Base-by-base conservation (phyloP, 2,888 invertebrate species). In the Autographa gamma region DNA sequence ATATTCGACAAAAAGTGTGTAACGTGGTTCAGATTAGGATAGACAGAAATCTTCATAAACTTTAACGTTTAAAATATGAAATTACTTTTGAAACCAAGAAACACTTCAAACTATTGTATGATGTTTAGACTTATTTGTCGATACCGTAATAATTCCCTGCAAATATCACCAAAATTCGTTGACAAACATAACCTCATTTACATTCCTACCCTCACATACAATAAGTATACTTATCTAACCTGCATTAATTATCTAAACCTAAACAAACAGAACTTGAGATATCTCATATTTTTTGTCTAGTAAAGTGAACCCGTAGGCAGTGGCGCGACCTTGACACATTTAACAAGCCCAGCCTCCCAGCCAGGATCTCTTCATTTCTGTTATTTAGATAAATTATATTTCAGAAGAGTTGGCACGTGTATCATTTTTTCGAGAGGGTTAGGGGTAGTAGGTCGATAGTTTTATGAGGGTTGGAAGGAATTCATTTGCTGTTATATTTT, bases 271-370 rank as follows among this genome's bases (percentile, higher is more conserved):
- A 62, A 60, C 60, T 68, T 69, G 70, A 65, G 61, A 9, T 38
- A 34, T 48, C n/a, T n/a, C 48, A n/a, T 69, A 43, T 60, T 60
- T 74, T 74, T 77, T 38, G 38, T 73, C 60, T 66, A 63, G 66
- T 68, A 74, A 54, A 58, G 32, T 69, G 66, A 67, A 76, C 64
- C 71, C 68, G 68, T 68, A 66, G 60, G 52, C 73, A 68, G 70
- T 56, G 61, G 59, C 52, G 65, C 60, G 78, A 81, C 87, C 88
- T 88, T 86, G 86, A 72, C 86, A 85, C 73, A 72, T 78, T 73
- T 86, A 74, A 71, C 64, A 60, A 74, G 61, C 74, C 70, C 75
- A n/a, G 72, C 60, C 66, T n/a, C n/a, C n/a, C n/a, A n/a, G n/a
- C n/a, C 66, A 73, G 66, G 75, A 72, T 79, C 62, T 75, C 80